Evolutionary conservation across 2,113 vertebrate species (phyloP), one percentile per base, ranked within the genome.

Genomic region (Lophotis ruficrista): DNA sequence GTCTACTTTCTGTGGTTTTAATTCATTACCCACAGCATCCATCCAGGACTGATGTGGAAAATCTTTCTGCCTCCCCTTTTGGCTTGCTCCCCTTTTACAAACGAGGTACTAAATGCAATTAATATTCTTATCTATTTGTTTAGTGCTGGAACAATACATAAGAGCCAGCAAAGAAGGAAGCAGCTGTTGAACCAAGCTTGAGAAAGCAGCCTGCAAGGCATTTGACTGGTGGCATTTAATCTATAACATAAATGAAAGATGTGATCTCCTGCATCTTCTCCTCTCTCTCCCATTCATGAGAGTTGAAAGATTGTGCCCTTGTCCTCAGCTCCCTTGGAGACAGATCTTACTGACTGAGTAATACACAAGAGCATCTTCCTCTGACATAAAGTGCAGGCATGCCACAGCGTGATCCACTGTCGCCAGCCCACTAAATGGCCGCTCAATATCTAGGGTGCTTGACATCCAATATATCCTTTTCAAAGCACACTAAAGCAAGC

Each of bases 381-480:
- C 61, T 89, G 88, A 92, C 70, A 73, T 24, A 68, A 0, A 33
- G 43, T 14, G 37, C 58, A 71, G 38, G 66, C 61, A 37, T 69
- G 53, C 64, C 93, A 60, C 72, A 81, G 80, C 61, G 65, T 33
- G 95, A 84, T 15, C 75, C 66, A 16, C 68, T 38, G 25, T 5
- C 60, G n/a, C 60, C 70, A 72, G 35, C 16, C 48, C 33, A 76
- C 72, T 77, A 81, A 94, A 94, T 43, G 51, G 82, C 85, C 81
- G 65, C 77, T 89, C 65, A 57, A 31, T 30, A 61, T 90, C 83
- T 38, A 45, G 31, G 27, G 58, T 41, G 16, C 69, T 65, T 90
- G 88, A 94, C 77, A 90, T 72, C 45, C 70, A 92, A 90, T 90
- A 78, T 14, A 91, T 89, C 81, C 82, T 89, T 94, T 90, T 93